Conservation (phyloP, 2,888 invertebrate genomes). For the Papilio demoleus region DNA sequence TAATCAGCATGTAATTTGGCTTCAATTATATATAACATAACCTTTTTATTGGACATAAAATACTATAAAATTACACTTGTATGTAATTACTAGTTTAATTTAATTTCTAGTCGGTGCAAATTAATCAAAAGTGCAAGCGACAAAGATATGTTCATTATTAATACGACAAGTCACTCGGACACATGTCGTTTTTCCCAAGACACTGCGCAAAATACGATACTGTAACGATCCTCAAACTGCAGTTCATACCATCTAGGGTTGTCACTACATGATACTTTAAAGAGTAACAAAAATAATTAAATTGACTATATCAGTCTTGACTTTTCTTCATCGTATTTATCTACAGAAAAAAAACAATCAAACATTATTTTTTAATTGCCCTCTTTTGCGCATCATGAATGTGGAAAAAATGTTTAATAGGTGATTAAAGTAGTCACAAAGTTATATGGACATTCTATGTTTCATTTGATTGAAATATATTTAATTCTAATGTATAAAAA, state of each 20-base stretch:
- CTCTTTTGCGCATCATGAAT: too few relatives aligned
- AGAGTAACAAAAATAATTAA: too few relatives aligned
- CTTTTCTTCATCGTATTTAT: too few relatives aligned
- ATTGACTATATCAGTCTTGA: too few relatives aligned
- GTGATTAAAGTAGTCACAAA: too few relatives aligned
- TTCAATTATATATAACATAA: not conserved
- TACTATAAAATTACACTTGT: not conserved
- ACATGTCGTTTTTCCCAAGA: slow-evolving; percentile 17
- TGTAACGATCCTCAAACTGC: slow-evolving; percentile 20
- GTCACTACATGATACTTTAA: not conserved
- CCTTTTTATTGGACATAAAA: not conserved
- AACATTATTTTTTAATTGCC: too few relatives aligned
- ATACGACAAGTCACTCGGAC: slow-evolving; percentile 1
- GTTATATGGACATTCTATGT: too few relatives aligned
- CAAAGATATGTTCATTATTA: slow-evolving; percentile 9
- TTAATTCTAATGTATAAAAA: not conserved
- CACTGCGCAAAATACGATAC: slow-evolving; percentile 1
- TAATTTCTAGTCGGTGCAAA: not conserved
- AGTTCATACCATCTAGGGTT: not conserved
- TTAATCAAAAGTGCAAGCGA: not conserved
- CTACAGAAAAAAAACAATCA: too few relatives aligned
- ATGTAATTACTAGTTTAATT: not conserved
- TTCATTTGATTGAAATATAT: too few relatives aligned
- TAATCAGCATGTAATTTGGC: not conserved
- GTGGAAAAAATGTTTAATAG: too few relatives aligned